These are phyloP conservation scores for Nowickia ferox DNA, from an alignment of 2,888 invertebrate genomes.

Conservation along the genomic window DNA sequence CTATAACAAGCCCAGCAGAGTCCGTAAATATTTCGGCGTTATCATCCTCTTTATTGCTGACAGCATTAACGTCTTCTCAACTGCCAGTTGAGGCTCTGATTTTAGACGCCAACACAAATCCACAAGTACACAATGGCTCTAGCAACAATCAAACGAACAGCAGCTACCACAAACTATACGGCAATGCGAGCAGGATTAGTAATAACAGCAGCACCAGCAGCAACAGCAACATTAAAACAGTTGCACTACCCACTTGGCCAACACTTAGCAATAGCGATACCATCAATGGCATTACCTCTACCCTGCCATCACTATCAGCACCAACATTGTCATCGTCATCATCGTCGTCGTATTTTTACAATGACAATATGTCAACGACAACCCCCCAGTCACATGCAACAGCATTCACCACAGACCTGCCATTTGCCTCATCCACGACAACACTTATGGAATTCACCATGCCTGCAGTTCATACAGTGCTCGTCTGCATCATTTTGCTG, in stretches of 20 bases:
- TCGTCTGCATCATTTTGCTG: constrained; percentile 89
- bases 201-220: constrained; percentile 16
- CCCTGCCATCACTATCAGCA: constrained; percentile 47
- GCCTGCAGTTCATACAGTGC: constrained; percentile 84
- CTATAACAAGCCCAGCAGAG: constrained; percentile 52
- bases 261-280: constrained; percentile 20
- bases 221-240: constrained; percentile 44
- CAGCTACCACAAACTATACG: constrained; percentile 22
- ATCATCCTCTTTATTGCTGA: constrained; percentile 46
- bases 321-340: constrained; percentile 38
- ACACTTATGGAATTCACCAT: constrained; percentile 76
- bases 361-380: constrained; percentile 54
- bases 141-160: constrained; percentile 8
- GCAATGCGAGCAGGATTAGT: constrained; percentile 22
- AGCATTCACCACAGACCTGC: constrained; percentile 8
- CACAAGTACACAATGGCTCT: constrained; percentile 53
- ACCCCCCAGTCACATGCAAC: constrained; percentile 21
- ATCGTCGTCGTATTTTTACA: constrained; percentile 38
- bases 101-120: constrained; percentile 70
- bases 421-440: constrained; percentile 14
- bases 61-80: constrained; percentile 59
- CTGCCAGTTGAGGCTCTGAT: constrained; percentile 73
- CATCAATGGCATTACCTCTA: constrained; percentile 46
- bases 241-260: constrained; percentile 10
- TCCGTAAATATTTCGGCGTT: constrained; percentile 37